Evolutionary conservation across 2,888 invertebrate species (phyloP).

Genomic region (Coenonympha arcania): DNA sequence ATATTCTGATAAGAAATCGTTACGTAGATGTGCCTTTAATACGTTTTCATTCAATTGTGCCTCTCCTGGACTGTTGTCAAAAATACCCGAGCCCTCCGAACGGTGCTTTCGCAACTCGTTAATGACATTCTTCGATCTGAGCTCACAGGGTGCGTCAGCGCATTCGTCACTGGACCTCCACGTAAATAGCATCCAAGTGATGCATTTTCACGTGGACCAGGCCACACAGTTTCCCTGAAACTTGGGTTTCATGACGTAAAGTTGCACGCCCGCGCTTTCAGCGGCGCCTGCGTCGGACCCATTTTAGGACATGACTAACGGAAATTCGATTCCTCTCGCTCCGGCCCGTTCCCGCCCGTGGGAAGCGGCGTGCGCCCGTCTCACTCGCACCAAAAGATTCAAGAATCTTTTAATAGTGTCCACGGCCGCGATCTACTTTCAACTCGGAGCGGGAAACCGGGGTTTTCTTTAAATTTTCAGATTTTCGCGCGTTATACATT

Average conservation of each 20-base stretch:
- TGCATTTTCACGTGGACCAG: conserved; percentile 45
- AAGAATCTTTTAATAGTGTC: conserved; percentile 76
- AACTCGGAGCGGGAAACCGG: conserved; percentile 70
- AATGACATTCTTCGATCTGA: conserved; percentile 63
- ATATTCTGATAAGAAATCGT: conserved; percentile 1
- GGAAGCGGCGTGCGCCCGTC: conserved; percentile 55
- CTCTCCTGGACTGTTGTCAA: not conserved
- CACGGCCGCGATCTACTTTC: conserved; percentile 75
- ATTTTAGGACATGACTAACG: conserved; percentile 82
- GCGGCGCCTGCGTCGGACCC: conserved; percentile 77
- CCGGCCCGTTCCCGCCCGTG: conserved; percentile 68
- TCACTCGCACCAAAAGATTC: conserved; percentile 71
- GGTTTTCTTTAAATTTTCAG: conserved; percentile 44
- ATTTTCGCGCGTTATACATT: conserved; percentile 25
- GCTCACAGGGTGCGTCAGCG: conserved; percentile 59
- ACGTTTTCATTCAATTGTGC: not conserved
- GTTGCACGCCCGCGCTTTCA: conserved; percentile 72
- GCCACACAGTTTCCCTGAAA: conserved; percentile 65
- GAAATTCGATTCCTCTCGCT: conserved; percentile 77
- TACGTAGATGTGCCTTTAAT: not conserved
- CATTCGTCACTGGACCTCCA: conserved; percentile 50
- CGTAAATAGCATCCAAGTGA: conserved; percentile 42
- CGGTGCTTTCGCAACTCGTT: conserved; percentile 55
- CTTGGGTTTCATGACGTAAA: conserved; percentile 70
- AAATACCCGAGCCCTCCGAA: conserved; percentile 38